phyloP scores from a whole-genome alignment of 2,888 invertebrate genomes.

The Clusia tigrina region DNA sequence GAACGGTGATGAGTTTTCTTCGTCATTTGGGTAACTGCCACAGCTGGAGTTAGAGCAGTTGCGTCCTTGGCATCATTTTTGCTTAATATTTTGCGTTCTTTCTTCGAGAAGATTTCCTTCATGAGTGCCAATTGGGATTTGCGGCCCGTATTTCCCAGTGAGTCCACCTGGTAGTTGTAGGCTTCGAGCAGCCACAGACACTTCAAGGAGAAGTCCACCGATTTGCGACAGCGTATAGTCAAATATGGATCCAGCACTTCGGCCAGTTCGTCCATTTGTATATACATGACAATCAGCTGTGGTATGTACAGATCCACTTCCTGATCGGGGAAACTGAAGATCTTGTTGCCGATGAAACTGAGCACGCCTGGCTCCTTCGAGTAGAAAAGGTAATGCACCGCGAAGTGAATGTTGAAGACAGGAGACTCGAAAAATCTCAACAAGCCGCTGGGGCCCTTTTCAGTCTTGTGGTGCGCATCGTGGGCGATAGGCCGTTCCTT shows the following conservation, averaged over 20 bases:
- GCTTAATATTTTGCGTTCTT: slow-evolving; percentile 55
- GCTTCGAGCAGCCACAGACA: slow-evolving; percentile 97
- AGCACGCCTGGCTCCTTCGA: slow-evolving; percentile 98
- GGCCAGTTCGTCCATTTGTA: slow-evolving; percentile 96
- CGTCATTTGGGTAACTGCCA: slow-evolving; percentile 46
- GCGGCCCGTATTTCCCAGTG: slow-evolving; percentile 49
- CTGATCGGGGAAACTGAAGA: slow-evolving; percentile 91
- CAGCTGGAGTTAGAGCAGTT: neutral
- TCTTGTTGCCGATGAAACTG: slow-evolving; percentile 95
- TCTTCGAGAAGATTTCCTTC: slow-evolving; percentile 63
- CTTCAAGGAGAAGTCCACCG: slow-evolving; percentile 94
- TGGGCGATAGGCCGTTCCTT: slow-evolving; percentile 46
- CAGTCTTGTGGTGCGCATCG: slow-evolving; percentile 48
- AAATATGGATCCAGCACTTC: slow-evolving; percentile 89
- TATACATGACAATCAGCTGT: slow-evolving; percentile 97
- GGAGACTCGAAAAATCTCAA: slow-evolving; percentile 92
- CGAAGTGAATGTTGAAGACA: slow-evolving; percentile 97
- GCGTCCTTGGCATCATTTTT: slow-evolving; percentile 35
- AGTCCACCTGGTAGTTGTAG: slow-evolving; percentile 68
- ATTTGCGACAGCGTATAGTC: slow-evolving; percentile 86
- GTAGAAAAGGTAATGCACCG: slow-evolving; percentile 96
- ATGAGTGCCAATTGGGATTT: slow-evolving; percentile 62
- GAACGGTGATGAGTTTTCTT: slow-evolving; percentile 86
- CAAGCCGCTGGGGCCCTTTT: slow-evolving; percentile 62
- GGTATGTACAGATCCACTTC: slow-evolving; percentile 98